Evolutionary conservation across 1,140 invertebrate genomes (phyloP).

Genomic region (Trichonephila clavipes): DNA sequence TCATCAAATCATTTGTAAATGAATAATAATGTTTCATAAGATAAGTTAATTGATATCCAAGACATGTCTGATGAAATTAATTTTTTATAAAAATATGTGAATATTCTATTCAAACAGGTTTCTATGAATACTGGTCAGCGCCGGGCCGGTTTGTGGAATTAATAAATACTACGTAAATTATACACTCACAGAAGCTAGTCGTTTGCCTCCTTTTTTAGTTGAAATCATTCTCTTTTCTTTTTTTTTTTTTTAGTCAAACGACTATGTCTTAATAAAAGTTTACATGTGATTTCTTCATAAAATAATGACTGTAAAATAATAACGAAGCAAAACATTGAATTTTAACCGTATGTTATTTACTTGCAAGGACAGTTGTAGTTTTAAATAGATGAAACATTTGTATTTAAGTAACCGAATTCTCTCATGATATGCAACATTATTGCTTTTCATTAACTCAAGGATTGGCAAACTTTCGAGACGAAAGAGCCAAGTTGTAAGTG

Average conservation of each 20-base stretch:
- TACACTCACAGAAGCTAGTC: neutral
- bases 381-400: too few relatives aligned
- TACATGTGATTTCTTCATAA: neutral
- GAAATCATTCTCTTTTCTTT: neutral
- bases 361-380: too few relatives aligned
- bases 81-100: neutral
- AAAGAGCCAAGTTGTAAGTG: too few relatives aligned
- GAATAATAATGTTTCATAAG: neutral
- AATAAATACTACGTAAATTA: neutral
- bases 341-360: too few relatives aligned
- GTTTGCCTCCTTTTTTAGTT: neutral
- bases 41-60: neutral
- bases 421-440: too few relatives aligned
- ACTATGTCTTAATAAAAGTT: too few relatives aligned
- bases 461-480: too few relatives aligned
- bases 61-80: neutral
- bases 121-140: neutral
- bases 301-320: neutral
- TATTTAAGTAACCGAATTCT: too few relatives aligned
- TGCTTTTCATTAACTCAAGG: too few relatives aligned
- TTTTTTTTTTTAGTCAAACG: neutral
- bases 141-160: neutral
- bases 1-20: neutral
- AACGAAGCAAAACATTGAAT: too few relatives aligned
- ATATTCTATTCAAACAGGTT: conserved; percentile 8